Evolutionary conservation across 2,797 vertebrate species (phyloP).

Genomic region (Lindbergichthys nudifrons): DNA sequence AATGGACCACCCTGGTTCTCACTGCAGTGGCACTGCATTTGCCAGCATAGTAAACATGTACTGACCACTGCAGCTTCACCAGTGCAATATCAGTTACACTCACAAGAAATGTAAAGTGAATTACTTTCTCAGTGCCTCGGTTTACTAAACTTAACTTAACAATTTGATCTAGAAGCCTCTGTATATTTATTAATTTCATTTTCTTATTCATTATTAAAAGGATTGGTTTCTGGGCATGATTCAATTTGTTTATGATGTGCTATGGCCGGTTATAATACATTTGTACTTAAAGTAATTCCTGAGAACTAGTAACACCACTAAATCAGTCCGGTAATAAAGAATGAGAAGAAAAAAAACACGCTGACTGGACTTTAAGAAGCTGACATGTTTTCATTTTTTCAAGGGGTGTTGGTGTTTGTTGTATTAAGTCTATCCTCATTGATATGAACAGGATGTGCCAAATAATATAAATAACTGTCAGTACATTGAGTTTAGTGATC

Average conservation of each 20-base stretch:
- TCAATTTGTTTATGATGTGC: neutral
- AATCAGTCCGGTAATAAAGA: neutral
- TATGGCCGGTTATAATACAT: neutral
- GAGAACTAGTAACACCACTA: neutral
- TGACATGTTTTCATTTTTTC: neutral
- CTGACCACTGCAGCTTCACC: constrained; percentile 13
- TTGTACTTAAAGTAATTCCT: neutral
- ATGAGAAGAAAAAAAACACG: no score
- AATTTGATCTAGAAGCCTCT: neutral
- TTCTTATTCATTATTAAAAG: neutral
- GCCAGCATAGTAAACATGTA: neutral
- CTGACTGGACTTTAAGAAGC: no score
- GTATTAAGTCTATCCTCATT: neutral
- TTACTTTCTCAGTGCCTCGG: neutral
- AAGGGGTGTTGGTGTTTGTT: neutral
- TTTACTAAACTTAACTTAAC: neutral
- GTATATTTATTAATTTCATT: neutral
- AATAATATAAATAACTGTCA: neutral
- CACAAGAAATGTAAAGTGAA: neutral
- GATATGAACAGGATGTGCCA: neutral
- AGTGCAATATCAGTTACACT: constrained; percentile 8
- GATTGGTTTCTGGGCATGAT: neutral
- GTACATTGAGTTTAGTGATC: neutral
- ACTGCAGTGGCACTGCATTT: constrained; percentile 19
- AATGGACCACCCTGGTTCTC: constrained; percentile 31